Conservation (phyloP, 2,797 vertebrate genomes). For the Cossypha caffra region DNA sequence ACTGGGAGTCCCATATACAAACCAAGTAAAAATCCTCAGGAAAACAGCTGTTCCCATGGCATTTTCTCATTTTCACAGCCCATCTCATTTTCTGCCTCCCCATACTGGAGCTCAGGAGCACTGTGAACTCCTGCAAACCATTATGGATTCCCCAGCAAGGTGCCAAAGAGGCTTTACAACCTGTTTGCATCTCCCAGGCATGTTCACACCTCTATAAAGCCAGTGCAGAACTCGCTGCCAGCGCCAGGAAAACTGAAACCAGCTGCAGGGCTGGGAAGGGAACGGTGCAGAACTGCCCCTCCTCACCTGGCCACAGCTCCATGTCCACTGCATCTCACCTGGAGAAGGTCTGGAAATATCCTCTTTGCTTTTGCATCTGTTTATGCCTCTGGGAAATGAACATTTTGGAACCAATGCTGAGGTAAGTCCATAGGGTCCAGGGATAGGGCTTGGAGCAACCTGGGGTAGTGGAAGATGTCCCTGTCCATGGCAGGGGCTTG, state of each 20-base stretch:
- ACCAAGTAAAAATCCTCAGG: background rate
- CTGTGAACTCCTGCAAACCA: slow-evolving; percentile 17
- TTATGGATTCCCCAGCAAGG: slow-evolving; percentile 44
- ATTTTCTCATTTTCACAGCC: background rate
- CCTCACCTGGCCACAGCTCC: background rate
- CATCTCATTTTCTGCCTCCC: background rate
- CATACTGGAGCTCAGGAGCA: background rate
- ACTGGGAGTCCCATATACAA: background rate
- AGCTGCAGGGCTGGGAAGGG: slow-evolving; percentile 37
- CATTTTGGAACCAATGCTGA: accelerated
- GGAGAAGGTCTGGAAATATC: background rate
- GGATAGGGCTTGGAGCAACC: background rate
- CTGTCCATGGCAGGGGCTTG: background rate
- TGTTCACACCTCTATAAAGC: slow-evolving; percentile 68
- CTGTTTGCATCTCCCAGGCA: slow-evolving; percentile 58
- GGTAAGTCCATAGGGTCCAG: background rate
- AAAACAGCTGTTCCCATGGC: background rate
- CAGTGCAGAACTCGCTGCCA: background rate
- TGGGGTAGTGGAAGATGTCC: background rate
- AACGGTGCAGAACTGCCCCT: background rate
- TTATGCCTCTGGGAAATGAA: background rate
- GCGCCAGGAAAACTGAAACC: slow-evolving; percentile 42
- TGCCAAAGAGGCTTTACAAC: slow-evolving; percentile 65
- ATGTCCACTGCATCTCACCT: background rate
- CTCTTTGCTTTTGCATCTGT: background rate